Percentiles rank a stretch among this genome's conserved stretches.
These are phyloP conservation scores for Chloroclystis v-ata DNA, from an alignment of 2,888 invertebrate species.

Conservation along the genomic window DNA sequence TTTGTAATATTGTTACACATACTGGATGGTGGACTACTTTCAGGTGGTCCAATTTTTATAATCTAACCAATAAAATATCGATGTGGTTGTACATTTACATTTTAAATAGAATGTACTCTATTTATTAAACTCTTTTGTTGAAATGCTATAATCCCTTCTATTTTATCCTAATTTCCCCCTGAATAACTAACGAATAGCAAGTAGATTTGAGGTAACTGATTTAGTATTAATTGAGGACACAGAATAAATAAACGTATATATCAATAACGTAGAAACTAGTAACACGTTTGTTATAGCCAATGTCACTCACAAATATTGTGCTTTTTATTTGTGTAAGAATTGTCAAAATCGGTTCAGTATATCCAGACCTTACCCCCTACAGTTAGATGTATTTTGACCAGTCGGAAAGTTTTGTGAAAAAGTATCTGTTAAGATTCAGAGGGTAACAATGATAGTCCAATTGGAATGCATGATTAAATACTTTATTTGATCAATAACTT, in stretches of 20 bases:
- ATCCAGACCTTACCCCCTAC: too few relatives aligned
- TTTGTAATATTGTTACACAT: constrained; percentile 77
- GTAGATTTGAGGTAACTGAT: too few relatives aligned
- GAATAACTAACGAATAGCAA: neutral
- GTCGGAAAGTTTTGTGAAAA: too few relatives aligned
- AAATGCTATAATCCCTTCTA: constrained; percentile 54
- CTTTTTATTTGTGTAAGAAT: too few relatives aligned
- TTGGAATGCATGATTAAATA: constrained; percentile 24
- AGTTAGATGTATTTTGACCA: too few relatives aligned
- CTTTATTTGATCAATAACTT: constrained; percentile 21
- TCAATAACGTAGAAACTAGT: too few relatives aligned
- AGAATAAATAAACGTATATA: too few relatives aligned
- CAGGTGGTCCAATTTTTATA: constrained; percentile 77
- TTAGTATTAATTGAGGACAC: too few relatives aligned
- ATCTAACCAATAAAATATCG: constrained; percentile 78
- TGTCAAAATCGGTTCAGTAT: too few relatives aligned
- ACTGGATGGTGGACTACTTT: constrained; percentile 59
- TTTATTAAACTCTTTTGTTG: constrained; percentile 74
- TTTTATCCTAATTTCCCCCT: constrained; percentile 26
- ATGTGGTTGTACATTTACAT: constrained; percentile 79
- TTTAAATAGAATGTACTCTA: constrained; percentile 76
- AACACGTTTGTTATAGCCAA: too few relatives aligned
- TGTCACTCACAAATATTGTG: too few relatives aligned
- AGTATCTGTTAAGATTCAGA: neutral
- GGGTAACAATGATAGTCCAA: neutral